Evolutionary conservation across 2,797 vertebrate species (phyloP).

Genomic region (Sparidentex hasta): DNA sequence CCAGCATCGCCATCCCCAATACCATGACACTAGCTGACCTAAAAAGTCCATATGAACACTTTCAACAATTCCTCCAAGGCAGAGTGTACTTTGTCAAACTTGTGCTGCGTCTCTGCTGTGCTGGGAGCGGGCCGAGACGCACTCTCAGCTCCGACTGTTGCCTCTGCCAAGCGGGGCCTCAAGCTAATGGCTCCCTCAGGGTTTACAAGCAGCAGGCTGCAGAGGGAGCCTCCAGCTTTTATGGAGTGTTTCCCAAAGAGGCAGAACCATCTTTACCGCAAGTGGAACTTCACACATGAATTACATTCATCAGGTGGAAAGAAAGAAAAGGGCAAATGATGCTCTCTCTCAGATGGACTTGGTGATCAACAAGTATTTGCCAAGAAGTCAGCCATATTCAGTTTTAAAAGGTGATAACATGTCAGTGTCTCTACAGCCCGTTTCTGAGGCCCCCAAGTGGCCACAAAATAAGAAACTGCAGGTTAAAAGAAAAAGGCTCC

Average conservation of each 20-base stretch:
- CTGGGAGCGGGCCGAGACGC: constrained; percentile 61
- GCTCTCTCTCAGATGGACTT: neutral
- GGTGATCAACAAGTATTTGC: neutral
- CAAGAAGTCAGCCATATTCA: neutral
- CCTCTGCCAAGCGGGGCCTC: constrained; percentile 56
- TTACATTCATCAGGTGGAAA: neutral
- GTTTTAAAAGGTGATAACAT: neutral
- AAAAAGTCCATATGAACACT: constrained; percentile 18
- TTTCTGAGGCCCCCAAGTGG: neutral
- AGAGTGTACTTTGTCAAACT: constrained; percentile 26
- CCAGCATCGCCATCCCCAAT: neutral
- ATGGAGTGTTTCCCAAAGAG: constrained; percentile 59
- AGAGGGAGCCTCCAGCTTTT: constrained; percentile 62
- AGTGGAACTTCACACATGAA: constrained; percentile 27
- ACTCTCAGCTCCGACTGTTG: constrained; percentile 52
- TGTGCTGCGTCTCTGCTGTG: constrained; percentile 19
- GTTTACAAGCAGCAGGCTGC: constrained; percentile 62
- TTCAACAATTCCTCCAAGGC: constrained; percentile 16
- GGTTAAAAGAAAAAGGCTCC: neutral
- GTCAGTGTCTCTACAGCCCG: neutral
- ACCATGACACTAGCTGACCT: neutral
- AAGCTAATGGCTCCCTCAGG: constrained; percentile 57
- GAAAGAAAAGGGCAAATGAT: constrained; percentile 16
- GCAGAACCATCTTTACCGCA: constrained; percentile 26
- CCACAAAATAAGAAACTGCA: neutral